Evolutionary conservation across 2,888 invertebrate genomes (phyloP).

Genomic region (Xanthia togata): DNA sequence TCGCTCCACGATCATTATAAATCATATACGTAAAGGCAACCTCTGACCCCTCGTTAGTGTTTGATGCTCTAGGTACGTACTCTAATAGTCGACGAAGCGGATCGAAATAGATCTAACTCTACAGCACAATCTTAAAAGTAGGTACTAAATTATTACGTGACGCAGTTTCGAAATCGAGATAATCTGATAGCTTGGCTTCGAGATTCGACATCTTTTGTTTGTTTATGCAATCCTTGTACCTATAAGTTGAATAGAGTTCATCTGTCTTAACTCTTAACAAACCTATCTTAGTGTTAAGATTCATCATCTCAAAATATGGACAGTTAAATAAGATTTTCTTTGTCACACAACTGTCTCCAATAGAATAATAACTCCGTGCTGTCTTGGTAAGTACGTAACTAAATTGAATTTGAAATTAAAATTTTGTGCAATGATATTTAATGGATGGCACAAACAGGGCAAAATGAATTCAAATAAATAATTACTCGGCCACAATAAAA

Average conservation of each 20-base stretch:
- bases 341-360: not conserved
- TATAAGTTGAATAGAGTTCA: conserved; percentile 55
- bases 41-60: conserved; percentile 83
- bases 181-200: conserved; percentile 35
- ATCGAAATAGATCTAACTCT: conserved; percentile 52
- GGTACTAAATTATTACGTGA: conserved; percentile 58
- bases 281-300: conserved; percentile 10
- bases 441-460: conserved; percentile 21
- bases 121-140: conserved; percentile 55
- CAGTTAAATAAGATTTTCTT: conserved; percentile 4
- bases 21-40: conserved; percentile 81
- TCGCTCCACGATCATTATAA: conserved; percentile 81
- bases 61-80: conserved; percentile 69
- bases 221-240: conserved; percentile 52
- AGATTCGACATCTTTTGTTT: conserved; percentile 40
- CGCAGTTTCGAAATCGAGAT: conserved; percentile 52
- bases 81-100: conserved; percentile 57
- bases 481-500: conserved; percentile 43
- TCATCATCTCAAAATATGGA: conserved; percentile 27
- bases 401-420: not conserved
- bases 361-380: not conserved
- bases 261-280: conserved; percentile 46
- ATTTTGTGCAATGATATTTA: not conserved
- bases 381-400: not conserved
- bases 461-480: conserved; percentile 31